Conservation (phyloP, 2,797 vertebrate species). For the Sciurus vulgaris region DNA sequence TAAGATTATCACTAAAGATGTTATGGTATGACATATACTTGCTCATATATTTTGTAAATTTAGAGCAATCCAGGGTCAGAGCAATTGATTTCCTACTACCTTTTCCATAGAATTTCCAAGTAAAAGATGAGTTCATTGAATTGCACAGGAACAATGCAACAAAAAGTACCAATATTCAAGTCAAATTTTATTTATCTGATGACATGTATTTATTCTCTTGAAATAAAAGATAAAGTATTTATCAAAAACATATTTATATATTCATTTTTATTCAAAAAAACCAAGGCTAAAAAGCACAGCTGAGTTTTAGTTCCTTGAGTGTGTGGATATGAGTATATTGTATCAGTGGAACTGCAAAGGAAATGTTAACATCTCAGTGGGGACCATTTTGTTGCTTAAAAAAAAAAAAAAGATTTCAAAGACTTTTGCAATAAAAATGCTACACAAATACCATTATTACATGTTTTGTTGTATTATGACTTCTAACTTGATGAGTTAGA, state of each 20-base stretch:
- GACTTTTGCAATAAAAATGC: slow-evolving; percentile 14
- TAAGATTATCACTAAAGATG: neutral
- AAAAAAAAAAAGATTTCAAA: neutral
- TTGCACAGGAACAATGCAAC: neutral
- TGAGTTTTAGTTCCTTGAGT: neutral
- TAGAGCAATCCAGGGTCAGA: neutral
- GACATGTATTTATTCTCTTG: neutral
- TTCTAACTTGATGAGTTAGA: neutral
- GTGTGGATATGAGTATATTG: neutral
- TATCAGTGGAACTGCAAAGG: neutral
- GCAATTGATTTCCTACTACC: neutral
- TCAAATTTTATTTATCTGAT: neutral
- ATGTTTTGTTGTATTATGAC: neutral
- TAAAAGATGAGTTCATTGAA: neutral
- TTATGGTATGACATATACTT: neutral
- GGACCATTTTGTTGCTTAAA: neutral
- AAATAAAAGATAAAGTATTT: neutral
- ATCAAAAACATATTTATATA: neutral
- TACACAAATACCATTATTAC: neutral
- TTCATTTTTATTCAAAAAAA: neutral
- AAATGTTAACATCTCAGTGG: neutral
- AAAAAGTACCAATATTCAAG: neutral
- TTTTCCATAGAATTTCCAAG: neutral
- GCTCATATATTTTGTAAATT: neutral
- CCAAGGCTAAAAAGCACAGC: neutral